phyloP scores from a whole-genome alignment of 2,113 vertebrate species.

The Tenebrosternarchus preto region DNA sequence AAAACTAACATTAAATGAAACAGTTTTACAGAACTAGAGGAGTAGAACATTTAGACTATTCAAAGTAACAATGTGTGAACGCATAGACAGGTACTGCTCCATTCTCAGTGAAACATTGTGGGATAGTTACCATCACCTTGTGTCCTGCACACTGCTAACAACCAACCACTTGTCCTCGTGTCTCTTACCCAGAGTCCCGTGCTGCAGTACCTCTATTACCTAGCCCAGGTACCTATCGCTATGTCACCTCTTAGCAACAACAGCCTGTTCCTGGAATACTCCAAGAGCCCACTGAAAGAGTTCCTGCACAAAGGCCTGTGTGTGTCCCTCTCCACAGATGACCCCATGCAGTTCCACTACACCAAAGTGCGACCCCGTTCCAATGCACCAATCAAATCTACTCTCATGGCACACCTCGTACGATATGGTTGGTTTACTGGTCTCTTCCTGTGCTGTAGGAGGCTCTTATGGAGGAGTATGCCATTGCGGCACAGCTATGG shows the following conservation, averaged over 20 bases:
- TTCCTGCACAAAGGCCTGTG: slow-evolving; percentile 96
- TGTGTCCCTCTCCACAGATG: slow-evolving; percentile 94
- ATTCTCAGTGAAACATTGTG: no score
- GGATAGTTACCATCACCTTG: neutral
- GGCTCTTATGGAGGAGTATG: slow-evolving; percentile 93
- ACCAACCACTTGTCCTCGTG: neutral
- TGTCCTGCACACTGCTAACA: neutral
- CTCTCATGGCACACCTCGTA: no score
- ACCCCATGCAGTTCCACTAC: slow-evolving; percentile 98
- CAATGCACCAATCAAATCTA: neutral
- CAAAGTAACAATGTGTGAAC: no score
- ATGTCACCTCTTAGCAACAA: slow-evolving; percentile 99
- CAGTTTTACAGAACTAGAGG: no score
- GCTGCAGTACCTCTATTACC: slow-evolving; percentile 96
- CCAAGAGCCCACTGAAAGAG: slow-evolving; percentile 92
- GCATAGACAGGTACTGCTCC: no score
- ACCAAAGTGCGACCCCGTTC: slow-evolving; percentile 83
- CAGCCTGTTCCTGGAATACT: slow-evolving; percentile 95
- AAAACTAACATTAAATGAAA: no score
- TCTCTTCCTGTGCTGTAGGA: slow-evolving; percentile 68
- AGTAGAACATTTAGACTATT: no score
- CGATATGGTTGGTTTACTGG: neutral
- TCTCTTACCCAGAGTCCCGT: slow-evolving; percentile 87
- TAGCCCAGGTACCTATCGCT: slow-evolving; percentile 95
- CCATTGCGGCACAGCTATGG: slow-evolving; percentile 97